These are phyloP conservation scores for Lota lota DNA, from an alignment of 2,113 vertebrate genomes.

Conservation along the genomic window DNA sequence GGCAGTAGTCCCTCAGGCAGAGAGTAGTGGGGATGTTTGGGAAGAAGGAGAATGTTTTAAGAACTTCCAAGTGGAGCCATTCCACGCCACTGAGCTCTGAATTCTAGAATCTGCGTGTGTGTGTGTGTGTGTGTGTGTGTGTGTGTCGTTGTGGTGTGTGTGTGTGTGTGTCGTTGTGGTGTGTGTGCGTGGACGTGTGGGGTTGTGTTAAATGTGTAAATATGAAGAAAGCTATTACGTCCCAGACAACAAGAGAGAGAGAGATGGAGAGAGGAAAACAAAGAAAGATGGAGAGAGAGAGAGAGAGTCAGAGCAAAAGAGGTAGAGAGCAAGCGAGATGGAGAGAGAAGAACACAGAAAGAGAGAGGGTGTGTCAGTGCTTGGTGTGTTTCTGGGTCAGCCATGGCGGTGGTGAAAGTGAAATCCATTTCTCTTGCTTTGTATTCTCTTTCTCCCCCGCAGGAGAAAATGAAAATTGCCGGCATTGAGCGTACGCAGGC, in stretches of 20 bases:
- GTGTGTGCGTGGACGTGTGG: not conserved
- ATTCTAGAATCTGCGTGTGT: not conserved
- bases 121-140: not conserved
- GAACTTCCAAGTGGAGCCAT: too few relatives aligned
- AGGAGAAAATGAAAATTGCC: too few relatives aligned
- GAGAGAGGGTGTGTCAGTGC: not conserved
- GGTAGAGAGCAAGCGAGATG: constrained; percentile 2
- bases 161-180: not conserved
- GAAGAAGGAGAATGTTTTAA: too few relatives aligned
- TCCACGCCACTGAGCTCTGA: too few relatives aligned
- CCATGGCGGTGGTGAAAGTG: too few relatives aligned
- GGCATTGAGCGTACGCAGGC: too few relatives aligned
- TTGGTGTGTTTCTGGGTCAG: too few relatives aligned
- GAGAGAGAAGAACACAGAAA: not conserved
- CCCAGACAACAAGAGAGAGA: constrained; percentile 21
- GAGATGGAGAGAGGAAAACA: constrained; percentile 3
- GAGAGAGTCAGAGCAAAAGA: not conserved
- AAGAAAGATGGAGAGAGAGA: not conserved
- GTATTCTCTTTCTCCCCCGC: too few relatives aligned
- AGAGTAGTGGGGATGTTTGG: too few relatives aligned
- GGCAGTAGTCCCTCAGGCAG: too few relatives aligned
- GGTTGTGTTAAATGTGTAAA: not conserved
- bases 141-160: not conserved
- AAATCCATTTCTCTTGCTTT: too few relatives aligned
- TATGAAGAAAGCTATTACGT: constrained; percentile 15